A percentile compares a stretch with the other conserved stretches of the same genome.
Conservation (phyloP, 2,888 invertebrate genomes). For the Heteromyza rotundicornis region DNA sequence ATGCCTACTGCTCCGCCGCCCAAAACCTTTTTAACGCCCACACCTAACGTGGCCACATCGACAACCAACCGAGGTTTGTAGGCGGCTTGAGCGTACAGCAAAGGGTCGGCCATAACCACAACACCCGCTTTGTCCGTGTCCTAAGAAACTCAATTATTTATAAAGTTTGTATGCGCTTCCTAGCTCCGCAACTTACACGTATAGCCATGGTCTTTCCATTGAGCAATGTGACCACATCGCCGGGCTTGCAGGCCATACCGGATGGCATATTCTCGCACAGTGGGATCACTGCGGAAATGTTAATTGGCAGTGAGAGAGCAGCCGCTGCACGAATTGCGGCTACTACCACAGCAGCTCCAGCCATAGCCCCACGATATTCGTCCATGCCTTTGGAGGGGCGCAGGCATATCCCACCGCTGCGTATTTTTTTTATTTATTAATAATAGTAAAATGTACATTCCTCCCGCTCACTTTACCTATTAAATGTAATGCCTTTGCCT, state of each 20-base stretch:
- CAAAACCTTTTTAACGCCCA: constrained; percentile 65
- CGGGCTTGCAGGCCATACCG: constrained; percentile 67
- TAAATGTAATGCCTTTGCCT: constrained; percentile 67
- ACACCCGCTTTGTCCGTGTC: constrained; percentile 78
- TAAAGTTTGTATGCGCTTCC: too few species aligned
- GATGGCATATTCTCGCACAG: constrained; percentile 65
- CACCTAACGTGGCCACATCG: constrained; percentile 66
- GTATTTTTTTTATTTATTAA: too few species aligned
- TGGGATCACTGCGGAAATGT: constrained; percentile 63
- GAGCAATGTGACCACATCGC: constrained; percentile 62
- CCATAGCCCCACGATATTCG: constrained; percentile 67
- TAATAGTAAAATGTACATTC: too few species aligned
- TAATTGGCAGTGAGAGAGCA: constrained; percentile 65
- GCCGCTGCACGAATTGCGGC: constrained; percentile 66
- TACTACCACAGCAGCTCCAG: constrained; percentile 69
- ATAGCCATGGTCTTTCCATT: constrained; percentile 66
- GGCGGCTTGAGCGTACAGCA: constrained; percentile 76
- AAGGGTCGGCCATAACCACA: constrained; percentile 80
- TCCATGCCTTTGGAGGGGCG: constrained; percentile 45
- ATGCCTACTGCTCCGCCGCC: constrained; percentile 67
- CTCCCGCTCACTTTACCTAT: constrained; percentile 62
- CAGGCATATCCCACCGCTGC: constrained; percentile 58
- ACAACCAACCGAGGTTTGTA: constrained; percentile 66
- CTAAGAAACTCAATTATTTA: constrained; percentile 33
- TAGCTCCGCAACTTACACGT: too few species aligned